Evolutionary conservation across 2,797 vertebrate species (phyloP).

Genomic region (Euphonia xanthogaster): DNA sequence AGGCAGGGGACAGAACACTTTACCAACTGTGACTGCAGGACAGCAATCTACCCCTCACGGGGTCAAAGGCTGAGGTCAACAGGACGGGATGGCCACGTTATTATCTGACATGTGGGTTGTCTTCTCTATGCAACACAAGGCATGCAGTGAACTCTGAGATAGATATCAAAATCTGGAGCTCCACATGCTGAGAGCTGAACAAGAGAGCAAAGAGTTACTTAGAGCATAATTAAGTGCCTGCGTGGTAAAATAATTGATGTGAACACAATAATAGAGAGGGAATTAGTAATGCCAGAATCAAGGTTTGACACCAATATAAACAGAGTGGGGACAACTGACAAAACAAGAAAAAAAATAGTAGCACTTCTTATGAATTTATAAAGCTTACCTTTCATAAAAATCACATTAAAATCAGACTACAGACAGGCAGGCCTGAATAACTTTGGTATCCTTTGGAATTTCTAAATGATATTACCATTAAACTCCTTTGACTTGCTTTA

Average conservation of each 20-base stretch:
- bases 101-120: slow-evolving; percentile 63
- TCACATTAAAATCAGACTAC: background rate
- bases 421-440: background rate
- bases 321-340: background rate
- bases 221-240: background rate
- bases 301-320: background rate
- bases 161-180: slow-evolving; percentile 20
- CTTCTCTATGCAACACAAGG: background rate
- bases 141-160: background rate
- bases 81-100: slow-evolving; percentile 56
- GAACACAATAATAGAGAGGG: background rate
- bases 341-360: background rate
- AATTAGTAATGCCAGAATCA: background rate
- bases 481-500: background rate
- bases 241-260: background rate
- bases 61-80: slow-evolving; percentile 66
- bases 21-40: slow-evolving; percentile 22
- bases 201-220: background rate
- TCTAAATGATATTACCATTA: background rate
- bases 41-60: slow-evolving; percentile 66
- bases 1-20: slow-evolving; percentile 36
- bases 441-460: background rate
- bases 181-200: background rate
- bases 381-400: background rate
- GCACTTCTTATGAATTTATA: background rate